These are phyloP conservation scores for Chymomyza fuscimana DNA, from an alignment of 2,888 invertebrate genomes.

Conservation along the genomic window DNA sequence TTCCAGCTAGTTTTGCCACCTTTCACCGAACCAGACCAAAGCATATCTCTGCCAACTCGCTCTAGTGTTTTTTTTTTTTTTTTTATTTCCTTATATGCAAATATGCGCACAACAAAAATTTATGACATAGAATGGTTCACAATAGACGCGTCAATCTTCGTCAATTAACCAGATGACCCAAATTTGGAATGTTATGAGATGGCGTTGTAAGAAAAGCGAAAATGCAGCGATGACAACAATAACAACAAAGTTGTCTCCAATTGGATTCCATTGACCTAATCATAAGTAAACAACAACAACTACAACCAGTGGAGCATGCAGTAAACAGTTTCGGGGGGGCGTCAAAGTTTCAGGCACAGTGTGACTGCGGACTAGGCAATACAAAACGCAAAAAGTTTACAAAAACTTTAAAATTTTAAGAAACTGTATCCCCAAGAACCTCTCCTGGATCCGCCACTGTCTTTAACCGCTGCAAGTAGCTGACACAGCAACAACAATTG, in stretches of 20 bases:
- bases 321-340: not conserved
- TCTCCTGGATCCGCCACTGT: too few relatives aligned
- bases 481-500: slow-evolving; percentile 24
- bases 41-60: not conserved
- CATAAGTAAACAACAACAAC: slow-evolving; percentile 45
- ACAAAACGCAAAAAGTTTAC: too few relatives aligned
- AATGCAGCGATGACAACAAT: slow-evolving; percentile 49
- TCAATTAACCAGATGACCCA: slow-evolving; percentile 71
- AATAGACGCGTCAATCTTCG: slow-evolving; percentile 65
- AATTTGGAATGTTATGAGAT: slow-evolving; percentile 40
- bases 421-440: not conserved
- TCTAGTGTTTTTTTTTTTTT: not conserved
- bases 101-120: slow-evolving; percentile 52
- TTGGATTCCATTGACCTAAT: slow-evolving; percentile 75
- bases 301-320: not conserved
- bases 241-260: slow-evolving; percentile 35
- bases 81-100: slow-evolving; percentile 57
- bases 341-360: too few relatives aligned
- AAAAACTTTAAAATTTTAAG: too few relatives aligned
- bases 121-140: not conserved
- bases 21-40: not conserved
- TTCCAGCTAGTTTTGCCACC: not conserved
- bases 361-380: too few relatives aligned
- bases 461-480: not conserved
- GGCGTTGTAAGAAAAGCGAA: slow-evolving; percentile 34